Base-by-base conservation (phyloP, 1,140 invertebrate species). In the Pogonomyrmex barbatus region DNA sequence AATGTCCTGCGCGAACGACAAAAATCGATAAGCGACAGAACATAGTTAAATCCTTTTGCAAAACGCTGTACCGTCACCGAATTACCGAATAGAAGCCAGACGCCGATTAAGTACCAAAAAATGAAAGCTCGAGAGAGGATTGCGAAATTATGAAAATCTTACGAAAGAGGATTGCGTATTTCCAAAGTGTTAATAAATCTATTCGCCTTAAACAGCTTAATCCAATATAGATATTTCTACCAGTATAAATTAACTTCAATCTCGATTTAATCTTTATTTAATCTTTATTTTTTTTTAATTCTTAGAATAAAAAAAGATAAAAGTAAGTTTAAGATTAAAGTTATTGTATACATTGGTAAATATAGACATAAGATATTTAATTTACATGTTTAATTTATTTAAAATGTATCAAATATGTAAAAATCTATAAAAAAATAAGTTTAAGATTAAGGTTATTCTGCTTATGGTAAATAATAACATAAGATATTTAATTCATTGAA, bases 1-100 rank as follows among this genome's bases (percentile, higher is more conserved):
- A 82, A 47, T 33, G 42, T 9, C 2, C 45, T 10, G 14, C 3
- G 24, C 17, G 10, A 14, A 42, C 52, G 39, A 56, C 45, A 75
- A 75, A 73, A 24, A 10, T 24, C 39, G 65, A 81, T 60, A 47
- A 58, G 6, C 9, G 50, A n/a, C 47, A n/a, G 60, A 60, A 4
- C 30, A 2, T 12, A 24, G 45, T 82, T 47, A 60, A 82, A 58
- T 73, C 10, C 8, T 6, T 5, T 33, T 10, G 9, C n/a, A 0
- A 68, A 6, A 54, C 24, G 4, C 24, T 62, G 24, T 39, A 39
- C 17, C 10, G 10, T 75, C 6, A 3, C 3, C 4, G n/a, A 76
- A 76, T 76, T 76, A 1, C 14, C 36, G 1, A 75, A 17, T 75
- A 12, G 1, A 42, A 54, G 4, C 56, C 10, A 10, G 3, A 2